Conservation (phyloP, 2,113 vertebrate species). For the Seriola rivoliana region DNA sequence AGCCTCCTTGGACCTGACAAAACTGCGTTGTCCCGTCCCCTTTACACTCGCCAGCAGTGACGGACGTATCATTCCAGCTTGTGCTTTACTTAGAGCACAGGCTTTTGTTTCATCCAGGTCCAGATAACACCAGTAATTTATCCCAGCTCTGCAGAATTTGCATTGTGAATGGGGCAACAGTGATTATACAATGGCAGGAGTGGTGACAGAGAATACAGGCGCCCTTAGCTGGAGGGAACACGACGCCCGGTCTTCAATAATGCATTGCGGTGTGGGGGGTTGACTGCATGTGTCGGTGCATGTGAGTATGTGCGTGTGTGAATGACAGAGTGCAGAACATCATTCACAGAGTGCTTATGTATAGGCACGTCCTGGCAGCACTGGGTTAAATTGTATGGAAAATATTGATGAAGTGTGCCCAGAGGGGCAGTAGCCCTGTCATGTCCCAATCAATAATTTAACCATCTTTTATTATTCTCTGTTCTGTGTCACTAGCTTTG, state of each 20-base stretch:
- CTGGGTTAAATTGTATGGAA: conserved; percentile 82
- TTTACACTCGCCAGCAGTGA: conserved; percentile 28
- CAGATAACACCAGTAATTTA: conserved; percentile 36
- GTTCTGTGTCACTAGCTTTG: conserved; percentile 50
- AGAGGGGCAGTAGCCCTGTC: conserved; percentile 68
- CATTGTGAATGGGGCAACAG: conserved; percentile 7
- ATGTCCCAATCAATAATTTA: conserved; percentile 82
- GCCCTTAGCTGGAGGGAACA: conserved; percentile 36
- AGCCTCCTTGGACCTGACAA: conserved; percentile 42
- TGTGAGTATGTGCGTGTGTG: conserved; percentile 46
- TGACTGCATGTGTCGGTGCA: conserved; percentile 27
- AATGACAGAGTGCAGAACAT: conserved; percentile 56
- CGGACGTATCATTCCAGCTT: conserved; percentile 39
- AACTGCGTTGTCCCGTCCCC: conserved; percentile 36
- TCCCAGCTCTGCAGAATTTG: conserved; percentile 39
- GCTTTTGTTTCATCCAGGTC: conserved; percentile 42
- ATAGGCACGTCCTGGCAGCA: conserved; percentile 48
- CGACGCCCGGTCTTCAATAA: conserved; percentile 64
- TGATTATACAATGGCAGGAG: conserved; percentile 26
- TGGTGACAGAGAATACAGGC: conserved; percentile 40
- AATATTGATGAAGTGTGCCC: conserved; percentile 80
- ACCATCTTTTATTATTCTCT: conserved; percentile 76
- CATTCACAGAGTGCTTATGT: conserved; percentile 66
- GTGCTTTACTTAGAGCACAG: conserved; percentile 28
- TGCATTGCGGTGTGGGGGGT: conserved; percentile 46